Conservation (phyloP, 2,113 vertebrate genomes). For the Sarotherodon lohbergeri region DNA sequence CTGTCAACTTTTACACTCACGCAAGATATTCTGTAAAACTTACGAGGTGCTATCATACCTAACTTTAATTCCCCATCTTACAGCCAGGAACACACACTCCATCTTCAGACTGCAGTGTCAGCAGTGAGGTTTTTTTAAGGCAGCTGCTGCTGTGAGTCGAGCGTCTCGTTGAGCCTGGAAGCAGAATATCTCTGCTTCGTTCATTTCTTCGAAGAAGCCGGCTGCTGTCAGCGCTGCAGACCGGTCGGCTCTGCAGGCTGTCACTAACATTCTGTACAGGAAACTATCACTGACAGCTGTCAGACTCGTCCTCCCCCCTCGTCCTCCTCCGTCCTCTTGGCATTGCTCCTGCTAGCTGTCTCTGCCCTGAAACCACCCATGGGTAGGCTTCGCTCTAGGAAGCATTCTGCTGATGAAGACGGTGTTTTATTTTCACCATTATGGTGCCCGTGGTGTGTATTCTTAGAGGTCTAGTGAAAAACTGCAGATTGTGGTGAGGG, state of each 20-base stretch:
- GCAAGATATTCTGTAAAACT: background rate
- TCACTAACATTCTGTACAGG: conserved; percentile 24
- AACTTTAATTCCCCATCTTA: background rate
- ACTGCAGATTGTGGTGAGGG: background rate
- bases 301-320: background rate
- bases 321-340: background rate
- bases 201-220: background rate
- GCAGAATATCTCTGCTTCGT: background rate
- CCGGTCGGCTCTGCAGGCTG: conserved; percentile 23
- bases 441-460: background rate
- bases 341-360: background rate
- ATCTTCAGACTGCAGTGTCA: background rate
- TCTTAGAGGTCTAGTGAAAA: background rate
- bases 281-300: conserved; percentile 42
- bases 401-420: background rate
- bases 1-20: background rate
- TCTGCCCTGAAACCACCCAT: background rate
- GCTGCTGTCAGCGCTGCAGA: conserved; percentile 25
- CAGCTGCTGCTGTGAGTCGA: background rate
- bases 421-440: background rate
- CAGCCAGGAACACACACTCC: background rate
- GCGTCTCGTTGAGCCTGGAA: background rate
- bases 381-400: background rate
- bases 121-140: background rate
- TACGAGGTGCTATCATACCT: background rate